phyloP scores from a whole-genome alignment of 2,113 vertebrate species.

The Heptranchias perlo region DNA sequence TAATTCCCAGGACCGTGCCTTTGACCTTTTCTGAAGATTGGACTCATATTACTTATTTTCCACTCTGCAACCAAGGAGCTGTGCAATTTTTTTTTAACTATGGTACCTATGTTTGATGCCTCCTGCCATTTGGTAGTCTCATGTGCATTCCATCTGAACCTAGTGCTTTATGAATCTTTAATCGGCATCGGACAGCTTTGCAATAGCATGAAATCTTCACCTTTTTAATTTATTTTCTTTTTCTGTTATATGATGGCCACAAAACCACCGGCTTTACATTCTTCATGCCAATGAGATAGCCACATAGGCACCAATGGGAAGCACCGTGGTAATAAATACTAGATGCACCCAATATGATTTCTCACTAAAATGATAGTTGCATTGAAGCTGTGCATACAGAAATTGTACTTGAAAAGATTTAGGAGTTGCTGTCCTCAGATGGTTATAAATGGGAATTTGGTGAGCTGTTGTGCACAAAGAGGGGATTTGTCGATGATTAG shows the following conservation, averaged over 20 bases:
- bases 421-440: neutral
- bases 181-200: neutral
- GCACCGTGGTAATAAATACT: neutral
- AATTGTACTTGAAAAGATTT: neutral
- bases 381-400: neutral
- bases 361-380: neutral
- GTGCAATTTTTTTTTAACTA: neutral
- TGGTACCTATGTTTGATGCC: neutral
- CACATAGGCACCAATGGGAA: neutral
- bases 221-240: neutral
- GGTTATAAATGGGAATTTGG: neutral
- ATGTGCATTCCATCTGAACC: neutral
- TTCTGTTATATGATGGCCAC: neutral
- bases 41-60: constrained; percentile 9
- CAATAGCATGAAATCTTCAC: neutral
- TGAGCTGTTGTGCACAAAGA: neutral
- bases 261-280: neutral
- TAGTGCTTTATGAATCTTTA: neutral
- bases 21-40: neutral
- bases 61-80: neutral
- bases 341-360: neutral
- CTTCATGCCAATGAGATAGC: neutral
- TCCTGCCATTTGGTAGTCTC: neutral
- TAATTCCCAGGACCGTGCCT: neutral
- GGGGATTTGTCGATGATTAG: neutral